Percentiles rank a stretch among this genome's conserved stretches.
phyloP scores from a whole-genome alignment of 2,113 vertebrate species.

The Pelecanoides urinatrix region DNA sequence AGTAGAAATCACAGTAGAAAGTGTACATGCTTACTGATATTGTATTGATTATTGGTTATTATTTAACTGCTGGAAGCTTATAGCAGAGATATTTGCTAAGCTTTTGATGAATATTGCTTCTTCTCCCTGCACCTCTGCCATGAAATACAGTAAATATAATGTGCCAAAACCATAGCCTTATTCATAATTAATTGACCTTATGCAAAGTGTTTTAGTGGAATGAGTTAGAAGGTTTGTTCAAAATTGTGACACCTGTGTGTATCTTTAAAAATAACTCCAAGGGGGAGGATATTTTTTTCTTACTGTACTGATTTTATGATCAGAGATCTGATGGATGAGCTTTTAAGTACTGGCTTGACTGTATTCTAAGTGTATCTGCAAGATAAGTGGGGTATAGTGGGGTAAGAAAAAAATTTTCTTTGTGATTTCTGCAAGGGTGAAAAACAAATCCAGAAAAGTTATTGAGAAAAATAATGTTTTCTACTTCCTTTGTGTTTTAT shows the following conservation, averaged over 20 bases:
- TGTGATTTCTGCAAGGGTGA: neutral
- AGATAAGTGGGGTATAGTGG: neutral
- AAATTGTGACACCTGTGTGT: neutral
- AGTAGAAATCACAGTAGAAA: neutral
- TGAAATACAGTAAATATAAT: neutral
- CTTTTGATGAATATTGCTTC: neutral
- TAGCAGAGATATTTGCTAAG: neutral
- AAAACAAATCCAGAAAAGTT: neutral
- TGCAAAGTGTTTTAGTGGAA: neutral
- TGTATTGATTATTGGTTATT: neutral
- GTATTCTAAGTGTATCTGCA: neutral
- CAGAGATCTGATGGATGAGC: neutral
- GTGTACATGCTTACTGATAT: neutral
- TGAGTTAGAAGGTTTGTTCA: neutral
- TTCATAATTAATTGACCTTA: conserved; percentile 2
- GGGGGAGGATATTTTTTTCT: neutral
- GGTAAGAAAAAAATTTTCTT: neutral
- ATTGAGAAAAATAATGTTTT: neutral
- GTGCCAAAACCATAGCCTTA: neutral
- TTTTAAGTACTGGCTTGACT: neutral
- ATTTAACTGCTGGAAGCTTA: neutral
- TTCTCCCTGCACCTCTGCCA: neutral
- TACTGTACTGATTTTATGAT: neutral
- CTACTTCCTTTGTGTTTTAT: neutral
- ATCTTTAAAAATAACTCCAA: neutral